phyloP scores from a whole-genome alignment of 2,113 vertebrate genomes.

The Otolemur garnettii region DNA sequence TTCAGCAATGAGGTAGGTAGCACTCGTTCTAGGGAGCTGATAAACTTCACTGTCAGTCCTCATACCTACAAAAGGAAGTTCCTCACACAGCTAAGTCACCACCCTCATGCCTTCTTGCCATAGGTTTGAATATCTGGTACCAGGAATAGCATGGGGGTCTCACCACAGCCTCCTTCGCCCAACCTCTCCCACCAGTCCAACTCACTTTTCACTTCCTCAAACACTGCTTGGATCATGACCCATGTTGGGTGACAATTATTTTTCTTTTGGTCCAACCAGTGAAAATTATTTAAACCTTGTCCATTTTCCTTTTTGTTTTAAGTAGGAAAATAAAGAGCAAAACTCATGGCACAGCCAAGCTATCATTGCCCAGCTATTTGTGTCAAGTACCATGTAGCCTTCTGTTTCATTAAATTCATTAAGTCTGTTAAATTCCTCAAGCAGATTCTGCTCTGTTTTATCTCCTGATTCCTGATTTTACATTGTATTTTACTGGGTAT shows the following conservation, averaged over 20 bases:
- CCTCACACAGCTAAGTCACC: background rate
- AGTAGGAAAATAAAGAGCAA: constrained; percentile 63
- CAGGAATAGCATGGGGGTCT: too few species aligned
- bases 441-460: background rate
- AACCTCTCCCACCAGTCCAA: rapidly evolving
- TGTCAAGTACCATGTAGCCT: background rate
- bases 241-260: background rate
- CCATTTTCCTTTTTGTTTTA: constrained; percentile 46
- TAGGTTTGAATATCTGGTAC: background rate
- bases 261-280: constrained; percentile 10
- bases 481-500: background rate
- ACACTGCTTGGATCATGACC: background rate
- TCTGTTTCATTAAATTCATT: constrained; percentile 59
- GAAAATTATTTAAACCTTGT: constrained; percentile 16
- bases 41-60: too few species aligned
- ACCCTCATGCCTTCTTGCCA: background rate
- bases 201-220: background rate
- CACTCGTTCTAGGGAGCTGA: too few species aligned
- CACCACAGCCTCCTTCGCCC: rapidly evolving
- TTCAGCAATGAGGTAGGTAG: too few species aligned
- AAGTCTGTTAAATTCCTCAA: constrained; percentile 44
- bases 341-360: background rate
- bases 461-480: background rate
- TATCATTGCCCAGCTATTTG: constrained; percentile 57
- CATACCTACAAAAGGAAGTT: background rate